phyloP scores from a whole-genome alignment of 1,140 invertebrate genomes.

The Heliothis virescens region DNA sequence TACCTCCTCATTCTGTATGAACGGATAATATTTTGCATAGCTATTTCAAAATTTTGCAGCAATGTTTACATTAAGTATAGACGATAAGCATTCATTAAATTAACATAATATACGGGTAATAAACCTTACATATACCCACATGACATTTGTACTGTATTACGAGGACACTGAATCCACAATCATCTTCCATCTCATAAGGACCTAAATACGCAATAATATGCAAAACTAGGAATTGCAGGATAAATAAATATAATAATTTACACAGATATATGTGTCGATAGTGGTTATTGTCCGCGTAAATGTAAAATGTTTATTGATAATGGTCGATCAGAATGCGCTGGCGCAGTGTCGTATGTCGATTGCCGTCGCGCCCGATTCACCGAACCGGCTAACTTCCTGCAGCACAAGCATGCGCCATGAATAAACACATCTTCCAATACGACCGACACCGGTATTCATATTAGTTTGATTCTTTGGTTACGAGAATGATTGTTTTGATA shows the following conservation, averaged over 20 bases:
- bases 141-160: conserved; percentile 67
- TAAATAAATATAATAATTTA: conserved; percentile 43
- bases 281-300: conserved; percentile 51
- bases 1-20: conserved; percentile 49
- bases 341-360: conserved; percentile 65
- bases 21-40: conserved; percentile 53
- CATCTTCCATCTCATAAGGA: conserved; percentile 42
- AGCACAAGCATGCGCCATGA: conserved; percentile 69
- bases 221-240: conserved; percentile 38
- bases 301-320: conserved; percentile 63
- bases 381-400: conserved; percentile 76
- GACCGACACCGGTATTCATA: conserved; percentile 29
- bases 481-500: neutral
- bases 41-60: conserved; percentile 58
- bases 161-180: conserved; percentile 66
- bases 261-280: conserved; percentile 42
- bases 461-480: conserved; percentile 14
- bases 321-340: conserved; percentile 71
- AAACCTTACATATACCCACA: conserved; percentile 75
- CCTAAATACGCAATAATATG: conserved; percentile 54
- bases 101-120: conserved; percentile 79
- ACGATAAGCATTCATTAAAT: conserved; percentile 66
- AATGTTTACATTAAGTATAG: conserved; percentile 58
- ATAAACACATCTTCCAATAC: conserved; percentile 68
- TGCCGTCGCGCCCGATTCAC: conserved; percentile 71